Evolutionary conservation across 2,888 invertebrate species (phyloP), one percentile per base, ranked within the genome.

Genomic region (Campoletis raptor): DNA sequence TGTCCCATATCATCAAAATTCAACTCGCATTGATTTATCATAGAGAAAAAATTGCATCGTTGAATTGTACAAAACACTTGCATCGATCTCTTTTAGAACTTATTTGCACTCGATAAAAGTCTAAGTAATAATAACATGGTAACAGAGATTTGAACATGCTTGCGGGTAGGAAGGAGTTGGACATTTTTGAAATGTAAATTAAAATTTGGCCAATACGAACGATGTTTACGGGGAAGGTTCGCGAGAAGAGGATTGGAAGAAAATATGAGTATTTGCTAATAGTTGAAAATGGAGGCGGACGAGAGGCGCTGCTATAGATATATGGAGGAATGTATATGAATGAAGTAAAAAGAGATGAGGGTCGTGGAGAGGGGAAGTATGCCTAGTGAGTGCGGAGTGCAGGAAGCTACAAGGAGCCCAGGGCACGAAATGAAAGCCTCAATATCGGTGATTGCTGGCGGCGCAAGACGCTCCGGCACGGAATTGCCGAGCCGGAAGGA

Each of bases 401-500:
- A 89, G 87, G 89, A 88, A 87, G 88, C 85, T 89, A 84, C 83
- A 74, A 88, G 86, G 86, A 85, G 86, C 73, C 76, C 69, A 87
- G 91, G 91, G 92, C 92, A 93, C 91, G 94, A 94, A 94, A 94
- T 94, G 94, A 94, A 94, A 94, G 91, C 93, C 92, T 94, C 94
- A 94, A 94, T 94, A 94, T 94, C 93, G 93, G 94, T 94, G 94
- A 94, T 94, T 94, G 93, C 94, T 92, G 91, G 86, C 92, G 92
- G 91, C 84, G 84, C 93, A 93, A 94, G 94, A 93, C 92, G 94
- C 92, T 93, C 89, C 87, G 89, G 72, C 88, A 86, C 89, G 82
- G 88, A 89, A 86, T 89, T 88, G 88, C 88, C 88, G 88, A 89
- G 91, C 91, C 90, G 91, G 92, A 92, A 92, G 90, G 92, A 93